Evolutionary conservation across 2,888 invertebrate species (phyloP), one percentile per base, ranked within the genome.

Genomic region (Xanthorhoe spadicearia): DNA sequence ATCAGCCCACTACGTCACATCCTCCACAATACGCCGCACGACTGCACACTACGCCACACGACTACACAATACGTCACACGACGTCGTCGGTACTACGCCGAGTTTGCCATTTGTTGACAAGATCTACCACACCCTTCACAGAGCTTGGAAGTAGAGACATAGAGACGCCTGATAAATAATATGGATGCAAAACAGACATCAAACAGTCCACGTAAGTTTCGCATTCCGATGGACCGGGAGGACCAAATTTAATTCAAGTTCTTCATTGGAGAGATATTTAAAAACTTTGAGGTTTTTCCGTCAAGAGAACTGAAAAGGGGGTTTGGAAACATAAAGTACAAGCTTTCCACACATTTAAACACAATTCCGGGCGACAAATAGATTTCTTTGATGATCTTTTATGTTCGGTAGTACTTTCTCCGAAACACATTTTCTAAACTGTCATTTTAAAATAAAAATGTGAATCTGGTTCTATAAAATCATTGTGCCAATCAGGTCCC

Each of bases 21-120:
- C 32, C 2, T 32, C 5, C 32, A 28, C 32, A 32, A 4, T 32
- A 32, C 43, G 43, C 5, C 43, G 3, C 43, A n/a, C 43, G 32
- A 2, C 32, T 43, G 3, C 38, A 13, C 38, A 43, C 38, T 13
- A 43, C 38, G 43, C 43, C 43, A 13, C 43, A 4, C 43, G 32
- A 32, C 32, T 43, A 43, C 38, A 43, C 38, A 43, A 13, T 13
- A 43, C 38, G 38, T 13, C 38, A 43, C 38, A 43, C 38, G 13
- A 55, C 43, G 18, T 19, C 32, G 53, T 7, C 10, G 49, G 43
- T 32, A 32, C 32, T 32, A 32, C 32, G 32, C 15, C 10, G 57
- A 18, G 35, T 58, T 48, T 15, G 56, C 48, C 48, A 57, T 57
- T 57, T 57, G 48, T 57, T 48, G 48, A 32, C 32, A 32, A 32